Base-by-base conservation (phyloP, 2,888 invertebrate genomes). In the Eupithecia exiguata region DNA sequence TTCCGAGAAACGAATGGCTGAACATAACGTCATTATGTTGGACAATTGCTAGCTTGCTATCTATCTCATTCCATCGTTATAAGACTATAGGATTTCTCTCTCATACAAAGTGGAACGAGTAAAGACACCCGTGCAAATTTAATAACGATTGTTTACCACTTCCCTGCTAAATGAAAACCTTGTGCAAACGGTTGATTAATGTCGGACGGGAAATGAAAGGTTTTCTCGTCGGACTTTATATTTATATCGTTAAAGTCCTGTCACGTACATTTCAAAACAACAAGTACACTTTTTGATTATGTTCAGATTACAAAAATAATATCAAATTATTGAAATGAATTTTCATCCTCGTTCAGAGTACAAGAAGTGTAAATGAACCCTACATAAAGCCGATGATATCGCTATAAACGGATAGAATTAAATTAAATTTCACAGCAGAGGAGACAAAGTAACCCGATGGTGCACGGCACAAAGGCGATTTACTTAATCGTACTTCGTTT, bases 101-200 rank as follows among this genome's bases (percentile, higher is more conserved):
- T 90, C 86, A 81, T 86, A 82, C 87, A 86, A 84, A 84, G 84
- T 88, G 84, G 82, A 85, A 88, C 84, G 87, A 84, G 85, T 86
- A 87, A 88, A 90, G 90, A 90, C 89, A 90, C 87, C 90, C 91
- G 91, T 91, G 91, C 88, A 92, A 93, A 93, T 93, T 93, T 92
- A 93, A 93, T 93, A 93, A 93, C 90, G 91, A 93, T 92, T 93
- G 92, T 92, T 93, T 93, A 92, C 92, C 87, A 91, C 89, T 89
- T 88, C 84, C 78, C 89, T 87, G 84, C 88, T 88, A 89, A 92
- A 92, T 90, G 88, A 90, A 91, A 89, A 84, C 85, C 85, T 89
- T 83, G 88, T 83, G 86, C 88, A 90, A 88, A 86, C 86, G 85
- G 84, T 84, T 88, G 88, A 90, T 90, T 90, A 89, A 86, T 86